phyloP scores from a whole-genome alignment of 2,888 invertebrate genomes.

The Phorcus lineatus region DNA sequence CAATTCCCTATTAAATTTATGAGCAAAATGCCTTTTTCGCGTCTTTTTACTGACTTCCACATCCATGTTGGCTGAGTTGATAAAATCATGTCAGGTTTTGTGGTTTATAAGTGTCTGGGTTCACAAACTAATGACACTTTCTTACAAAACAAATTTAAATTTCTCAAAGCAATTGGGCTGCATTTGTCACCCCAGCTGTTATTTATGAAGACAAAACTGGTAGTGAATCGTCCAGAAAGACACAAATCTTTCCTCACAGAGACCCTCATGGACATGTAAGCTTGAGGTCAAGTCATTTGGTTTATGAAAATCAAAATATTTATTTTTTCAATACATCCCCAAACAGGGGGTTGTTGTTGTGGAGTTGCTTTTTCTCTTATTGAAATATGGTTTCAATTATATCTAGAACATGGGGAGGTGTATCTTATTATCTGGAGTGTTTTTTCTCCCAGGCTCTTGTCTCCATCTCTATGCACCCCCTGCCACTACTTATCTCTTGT shows the following conservation, averaged over 20 bases:
- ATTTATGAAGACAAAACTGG: too few species aligned
- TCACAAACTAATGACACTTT: too few species aligned
- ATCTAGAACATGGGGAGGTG: neutral
- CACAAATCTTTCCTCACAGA: too few species aligned
- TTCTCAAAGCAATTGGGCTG: too few species aligned
- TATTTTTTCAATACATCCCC: neutral
- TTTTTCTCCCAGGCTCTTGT: neutral
- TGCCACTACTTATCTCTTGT: neutral
- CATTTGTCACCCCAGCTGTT: too few species aligned
- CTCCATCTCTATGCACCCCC: neutral
- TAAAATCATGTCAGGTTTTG: too few species aligned
- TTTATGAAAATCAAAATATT: neutral
- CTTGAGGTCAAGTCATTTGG: neutral
- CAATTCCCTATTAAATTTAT: neutral
- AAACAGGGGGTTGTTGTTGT: neutral
- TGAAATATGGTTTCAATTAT: conserved; percentile 15
- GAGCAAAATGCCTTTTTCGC: too few species aligned
- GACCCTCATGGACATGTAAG: neutral
- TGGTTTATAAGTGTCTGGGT: too few species aligned
- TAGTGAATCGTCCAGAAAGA: too few species aligned
- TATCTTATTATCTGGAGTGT: neutral
- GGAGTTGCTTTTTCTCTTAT: neutral
- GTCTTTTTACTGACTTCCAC: too few species aligned
- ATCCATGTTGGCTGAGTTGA: too few species aligned
- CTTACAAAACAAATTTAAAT: too few species aligned